These are phyloP conservation scores for Motacilla tschutschensis DNA, from an alignment of 2,113 vertebrate genomes.

Conservation along the genomic window DNA sequence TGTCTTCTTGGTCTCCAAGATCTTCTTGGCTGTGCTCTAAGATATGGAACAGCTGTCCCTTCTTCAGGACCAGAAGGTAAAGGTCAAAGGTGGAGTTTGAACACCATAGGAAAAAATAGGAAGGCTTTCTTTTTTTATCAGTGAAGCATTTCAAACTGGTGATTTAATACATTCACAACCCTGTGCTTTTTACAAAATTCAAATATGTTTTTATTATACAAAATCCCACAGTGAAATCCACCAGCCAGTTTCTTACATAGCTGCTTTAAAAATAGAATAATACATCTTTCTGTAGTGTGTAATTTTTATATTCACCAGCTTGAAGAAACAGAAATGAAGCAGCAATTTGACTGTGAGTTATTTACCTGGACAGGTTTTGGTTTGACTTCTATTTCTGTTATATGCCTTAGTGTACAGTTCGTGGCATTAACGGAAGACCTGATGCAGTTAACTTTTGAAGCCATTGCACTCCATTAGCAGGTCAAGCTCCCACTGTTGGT, in stretches of 20 bases:
- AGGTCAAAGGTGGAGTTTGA: not conserved
- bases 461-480: not conserved
- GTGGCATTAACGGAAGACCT: not conserved
- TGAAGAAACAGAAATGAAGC: conserved; percentile 6
- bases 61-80: not conserved
- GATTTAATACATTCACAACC: conserved; percentile 31
- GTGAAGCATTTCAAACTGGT: not conserved
- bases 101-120: not conserved
- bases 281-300: conserved; percentile 12
- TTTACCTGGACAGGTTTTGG: not conserved
- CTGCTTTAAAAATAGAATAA: conserved; percentile 34
- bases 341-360: conserved; percentile 16
- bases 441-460: not conserved
- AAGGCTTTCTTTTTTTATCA: not conserved
- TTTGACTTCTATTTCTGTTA: not conserved
- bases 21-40: not conserved
- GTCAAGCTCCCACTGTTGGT: not conserved
- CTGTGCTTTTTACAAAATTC: conserved; percentile 18
- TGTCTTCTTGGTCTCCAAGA: not conserved
- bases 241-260: not conserved
- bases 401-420: not conserved
- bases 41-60: not conserved
- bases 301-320: conserved; percentile 24
- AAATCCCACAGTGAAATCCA: conserved; percentile 18
- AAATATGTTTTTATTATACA: conserved; percentile 37